Evolutionary conservation across 2,113 vertebrate species (phyloP), one percentile per base, ranked within the genome.

Genomic region (Trematocara stigmaticum): DNA sequence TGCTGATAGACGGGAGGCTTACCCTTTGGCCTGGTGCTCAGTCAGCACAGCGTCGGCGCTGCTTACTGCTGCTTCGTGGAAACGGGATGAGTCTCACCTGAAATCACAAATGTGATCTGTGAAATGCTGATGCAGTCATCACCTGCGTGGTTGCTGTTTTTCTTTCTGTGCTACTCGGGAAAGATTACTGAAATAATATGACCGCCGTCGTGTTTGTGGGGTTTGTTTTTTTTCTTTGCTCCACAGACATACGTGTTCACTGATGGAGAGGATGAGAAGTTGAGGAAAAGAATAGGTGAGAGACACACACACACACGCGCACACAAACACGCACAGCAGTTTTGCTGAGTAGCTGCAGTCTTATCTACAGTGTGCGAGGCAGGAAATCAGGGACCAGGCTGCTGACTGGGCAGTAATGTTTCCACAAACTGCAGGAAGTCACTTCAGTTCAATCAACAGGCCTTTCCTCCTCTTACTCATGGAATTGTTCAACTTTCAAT

Each of bases 221-320:
- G 5, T 31, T 5, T 15, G 26, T 61, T 1, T 15, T 56, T 31
- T 57, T 35, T 42, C 7, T 94, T 78, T 49, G 95, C 79, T 96
- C 96, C 82, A 86, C 94, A 99, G 98, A 98, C 97, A 0, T 99
- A 97, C 82, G 97, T 99, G 93, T 99, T 99, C 95, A 99, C 97
- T 0, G 98, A 99, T 4, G 97, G 96, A 38, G 97, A 98, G 78
- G 98, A 99, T 55, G 94, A 97, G 34, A 95, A 90, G 34, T 95
- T 99, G 93, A 96, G 97, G 94, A 96, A 95, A 86, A 97, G 94
- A 91, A 96, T 97, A 88, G 97, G 98, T 99, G 96, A 97, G 97
- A 90, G 94, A 97, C 96, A 23, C 66, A 79, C 66, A 47, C 18
- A n/a, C 18, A 49, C 42, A 45, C 40, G 26, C 26, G 26, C 26